Evolutionary conservation across 2,888 invertebrate species (phyloP), one percentile per base, ranked within the genome.

Genomic region (Lasioglossum lativentre): DNA sequence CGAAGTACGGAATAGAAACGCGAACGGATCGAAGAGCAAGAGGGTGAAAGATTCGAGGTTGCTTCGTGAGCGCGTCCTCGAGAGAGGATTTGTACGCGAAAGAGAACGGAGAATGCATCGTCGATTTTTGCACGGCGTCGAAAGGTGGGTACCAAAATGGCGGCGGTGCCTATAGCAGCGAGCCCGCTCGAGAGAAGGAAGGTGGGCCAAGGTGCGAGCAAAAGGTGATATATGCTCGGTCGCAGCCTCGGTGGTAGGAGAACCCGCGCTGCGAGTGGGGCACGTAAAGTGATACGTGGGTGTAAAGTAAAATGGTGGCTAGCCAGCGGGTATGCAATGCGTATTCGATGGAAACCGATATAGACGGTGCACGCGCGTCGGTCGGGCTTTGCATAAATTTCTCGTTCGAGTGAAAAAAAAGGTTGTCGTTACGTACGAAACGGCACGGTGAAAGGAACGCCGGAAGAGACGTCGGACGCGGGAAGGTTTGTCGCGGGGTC

Each of bases 271-370:
- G 30, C 74, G 88, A 87, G 88, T 83, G 83, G 87, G 88, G 87
- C 80, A 89, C 85, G 90, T 92, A 91, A 94, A 93, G 93, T 92
- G 94, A 93, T 91, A 92, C 92, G 93, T 94, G 93, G 93, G 93
- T 93, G 94, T 91, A 90, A 93, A 94, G 91, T 93, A 94, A 94
- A 94, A 94, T 94, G 94, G 94, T 92, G 93, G 93, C 86, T 81
- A 81, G 78, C 85, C 83, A 83, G 83, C 86, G 86, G 84, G 81
- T 87, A 79, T 45, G 81, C 88, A 81, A 16, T 86, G 80, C 71
- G 81, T 80, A 87, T 87, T 89, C 86, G 90, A 92, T 90, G 90
- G 91, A 90, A 92, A 88, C 88, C 74, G 34, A 73, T 16, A 8
- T 5, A 23, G n/a, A 4, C 45, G 4, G 52, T 23, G 34, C n/a